Evolutionary conservation across 2,888 invertebrate genomes (phyloP).

Genomic region (Plusia festucae): DNA sequence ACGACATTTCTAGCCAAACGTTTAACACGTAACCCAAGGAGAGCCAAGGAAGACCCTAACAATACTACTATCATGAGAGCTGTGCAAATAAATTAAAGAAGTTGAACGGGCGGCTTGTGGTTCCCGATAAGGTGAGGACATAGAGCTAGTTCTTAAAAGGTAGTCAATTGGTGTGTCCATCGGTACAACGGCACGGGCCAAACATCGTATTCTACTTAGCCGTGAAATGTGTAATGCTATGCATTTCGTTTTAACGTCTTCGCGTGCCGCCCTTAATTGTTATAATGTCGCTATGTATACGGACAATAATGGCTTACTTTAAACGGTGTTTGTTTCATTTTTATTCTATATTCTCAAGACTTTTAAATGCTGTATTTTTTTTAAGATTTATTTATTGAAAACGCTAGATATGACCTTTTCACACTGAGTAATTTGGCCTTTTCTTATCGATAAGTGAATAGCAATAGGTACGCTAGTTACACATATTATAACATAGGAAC

Average conservation of each 20-base stretch:
- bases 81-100: slow-evolving; percentile 57
- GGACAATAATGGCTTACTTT: slow-evolving; percentile 24
- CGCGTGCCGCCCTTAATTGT: slow-evolving; percentile 60
- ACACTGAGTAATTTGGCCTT: no score
- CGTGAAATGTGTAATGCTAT: slow-evolving; percentile 80
- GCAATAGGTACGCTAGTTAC: no score
- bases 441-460: no score
- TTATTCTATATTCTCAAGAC: neutral
- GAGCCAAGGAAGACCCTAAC: slow-evolving; percentile 33
- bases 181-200: slow-evolving; percentile 63
- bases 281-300: slow-evolving; percentile 49
- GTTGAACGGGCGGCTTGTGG: slow-evolving; percentile 54
- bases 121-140: slow-evolving; percentile 70
- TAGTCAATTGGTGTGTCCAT: slow-evolving; percentile 77
- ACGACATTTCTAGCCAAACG: slow-evolving; percentile 9
- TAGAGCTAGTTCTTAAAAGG: slow-evolving; percentile 78
- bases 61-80: slow-evolving; percentile 42
- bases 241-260: slow-evolving; percentile 66
- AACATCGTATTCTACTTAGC: slow-evolving; percentile 86
- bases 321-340: slow-evolving; percentile 4
- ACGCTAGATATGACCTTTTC: no score
- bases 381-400: no score
- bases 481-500: no score
- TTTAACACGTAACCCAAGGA: slow-evolving; percentile 20
- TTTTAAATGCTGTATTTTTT: no score